Percentiles rank a stretch among this genome's conserved stretches.
Evolutionary conservation across 2,113 vertebrate species (phyloP).

Genomic region (Loxodonta africana): DNA sequence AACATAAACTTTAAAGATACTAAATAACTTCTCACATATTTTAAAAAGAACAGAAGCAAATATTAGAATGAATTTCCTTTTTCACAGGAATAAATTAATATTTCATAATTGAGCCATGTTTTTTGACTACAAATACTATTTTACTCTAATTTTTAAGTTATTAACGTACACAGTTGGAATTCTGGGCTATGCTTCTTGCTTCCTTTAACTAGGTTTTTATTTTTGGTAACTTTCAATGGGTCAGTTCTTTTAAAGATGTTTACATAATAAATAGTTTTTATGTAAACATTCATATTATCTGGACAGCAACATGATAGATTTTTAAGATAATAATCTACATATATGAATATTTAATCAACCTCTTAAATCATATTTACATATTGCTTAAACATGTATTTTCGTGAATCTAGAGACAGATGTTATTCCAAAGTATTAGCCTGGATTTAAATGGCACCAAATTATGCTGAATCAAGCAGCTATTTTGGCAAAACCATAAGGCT

Average conservation of each 20-base stretch:
- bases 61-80: background rate
- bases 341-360: background rate
- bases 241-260: background rate
- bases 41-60: background rate
- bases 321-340: background rate
- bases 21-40: constrained; percentile 24
- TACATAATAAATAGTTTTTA: background rate
- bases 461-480: background rate
- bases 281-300: background rate
- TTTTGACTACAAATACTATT: constrained; percentile 4
- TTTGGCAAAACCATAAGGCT: background rate
- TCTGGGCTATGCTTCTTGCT: background rate
- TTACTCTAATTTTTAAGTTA: background rate
- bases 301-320: background rate
- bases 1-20: background rate
- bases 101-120: background rate
- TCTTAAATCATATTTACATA: background rate
- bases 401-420: background rate
- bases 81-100: background rate
- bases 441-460: background rate
- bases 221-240: background rate
- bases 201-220: constrained; percentile 15
- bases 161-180: background rate
- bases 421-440: background rate
- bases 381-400: constrained; percentile 30